Conservation (phyloP, 1,140 invertebrate species). For the Dendroctonus valens region DNA sequence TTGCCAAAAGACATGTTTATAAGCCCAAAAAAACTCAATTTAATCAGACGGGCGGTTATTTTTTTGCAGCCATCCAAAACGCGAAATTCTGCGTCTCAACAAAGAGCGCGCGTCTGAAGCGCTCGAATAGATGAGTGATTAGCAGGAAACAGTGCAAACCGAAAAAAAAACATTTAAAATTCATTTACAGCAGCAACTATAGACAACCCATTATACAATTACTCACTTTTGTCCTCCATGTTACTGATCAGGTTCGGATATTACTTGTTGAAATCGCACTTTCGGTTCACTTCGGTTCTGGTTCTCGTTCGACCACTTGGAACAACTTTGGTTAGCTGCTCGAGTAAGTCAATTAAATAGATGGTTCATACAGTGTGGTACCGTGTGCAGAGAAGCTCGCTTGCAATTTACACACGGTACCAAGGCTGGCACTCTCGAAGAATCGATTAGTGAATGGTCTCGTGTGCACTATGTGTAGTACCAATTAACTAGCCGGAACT, state of each 20-base stretch:
- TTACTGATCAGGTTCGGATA: not conserved
- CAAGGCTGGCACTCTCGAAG: not conserved
- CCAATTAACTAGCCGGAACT: too few species aligned
- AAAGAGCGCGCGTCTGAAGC: too few species aligned
- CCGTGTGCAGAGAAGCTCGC: constrained; percentile 7
- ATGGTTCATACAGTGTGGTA: not conserved
- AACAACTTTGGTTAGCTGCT: not conserved
- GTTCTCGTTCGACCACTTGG: not conserved
- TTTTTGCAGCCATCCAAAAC: too few species aligned
- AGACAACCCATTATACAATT: constrained; percentile 4
- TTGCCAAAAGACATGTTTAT: too few species aligned
- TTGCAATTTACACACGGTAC: constrained; percentile 13
- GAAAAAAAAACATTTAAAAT: not conserved
- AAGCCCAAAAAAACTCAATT: too few species aligned
- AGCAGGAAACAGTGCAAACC: too few species aligned
- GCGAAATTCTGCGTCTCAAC: too few species aligned
- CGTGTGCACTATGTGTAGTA: too few species aligned
- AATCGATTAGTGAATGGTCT: too few species aligned
- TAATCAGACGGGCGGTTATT: too few species aligned
- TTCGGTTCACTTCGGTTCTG: constrained; percentile 4
- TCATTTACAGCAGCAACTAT: not conserved
- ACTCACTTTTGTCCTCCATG: not conserved
- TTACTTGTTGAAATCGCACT: not conserved
- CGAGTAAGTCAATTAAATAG: constrained; percentile 7
- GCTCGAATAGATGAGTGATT: too few species aligned